These are phyloP conservation scores for Plectropomus leopardus DNA, from an alignment of 2,113 vertebrate species.

Conservation along the genomic window DNA sequence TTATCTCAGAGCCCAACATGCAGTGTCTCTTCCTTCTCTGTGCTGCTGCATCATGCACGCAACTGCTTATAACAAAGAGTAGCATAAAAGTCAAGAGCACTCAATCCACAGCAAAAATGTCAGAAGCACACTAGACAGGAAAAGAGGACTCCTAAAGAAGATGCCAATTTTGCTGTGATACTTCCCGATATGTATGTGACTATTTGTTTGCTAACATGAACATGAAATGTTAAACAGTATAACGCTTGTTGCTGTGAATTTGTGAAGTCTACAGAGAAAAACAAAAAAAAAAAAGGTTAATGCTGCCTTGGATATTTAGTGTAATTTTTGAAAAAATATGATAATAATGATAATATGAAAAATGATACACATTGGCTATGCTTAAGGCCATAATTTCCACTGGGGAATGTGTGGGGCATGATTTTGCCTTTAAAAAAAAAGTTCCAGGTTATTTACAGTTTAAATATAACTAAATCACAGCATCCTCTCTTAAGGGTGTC, in stretches of 20 bases:
- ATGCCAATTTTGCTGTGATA: not conserved
- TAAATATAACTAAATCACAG: not conserved
- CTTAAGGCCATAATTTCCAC: not conserved
- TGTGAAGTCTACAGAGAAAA: not conserved
- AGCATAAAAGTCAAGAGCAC: too few species aligned
- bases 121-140: not conserved
- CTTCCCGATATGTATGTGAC: not conserved
- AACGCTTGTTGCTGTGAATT: not conserved
- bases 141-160: not conserved
- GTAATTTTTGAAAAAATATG: not conserved
- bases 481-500: not conserved
- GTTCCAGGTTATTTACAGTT: not conserved
- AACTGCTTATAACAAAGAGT: too few species aligned
- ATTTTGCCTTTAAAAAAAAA: not conserved
- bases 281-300: not conserved
- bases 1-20: too few species aligned
- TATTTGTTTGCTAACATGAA: not conserved
- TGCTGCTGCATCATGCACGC: too few species aligned
- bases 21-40: too few species aligned
- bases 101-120: too few species aligned
- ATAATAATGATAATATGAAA: too few species aligned
- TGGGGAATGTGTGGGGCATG: not conserved
- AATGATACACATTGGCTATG: not conserved
- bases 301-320: not conserved
- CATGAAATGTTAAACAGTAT: not conserved